Base-by-base conservation (phyloP, 2,888 invertebrate species). In the Acanthosepion lycidas region DNA sequence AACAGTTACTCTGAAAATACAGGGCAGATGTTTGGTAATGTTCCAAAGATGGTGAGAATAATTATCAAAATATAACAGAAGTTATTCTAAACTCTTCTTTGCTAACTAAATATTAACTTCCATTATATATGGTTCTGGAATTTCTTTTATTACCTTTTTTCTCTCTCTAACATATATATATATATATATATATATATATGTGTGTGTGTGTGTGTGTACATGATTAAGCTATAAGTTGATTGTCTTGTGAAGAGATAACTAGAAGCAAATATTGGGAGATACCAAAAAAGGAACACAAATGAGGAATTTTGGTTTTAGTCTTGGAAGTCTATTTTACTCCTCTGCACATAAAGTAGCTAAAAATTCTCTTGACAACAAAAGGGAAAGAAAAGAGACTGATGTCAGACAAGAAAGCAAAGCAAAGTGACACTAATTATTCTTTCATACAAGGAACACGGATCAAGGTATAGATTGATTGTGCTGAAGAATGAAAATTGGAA, bases 341-440 rank as follows among this genome's bases (percentile, higher is more conserved):
- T 3, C 28, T 64, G 64, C 8, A 26, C 8, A 26, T 64, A 15
- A n/a, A n/a, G 78, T 33, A 78, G 78, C 78, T 78, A 78, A 78
- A 78, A 78, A n/a, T 78, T n/a, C 78, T n/a, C n/a, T n/a, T 33
- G 78, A 78, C 78, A n/a, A 78, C 78, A n/a, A 78, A 78, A 78
- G 78, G 4, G n/a, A 18, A 78, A 78, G 78, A 78, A 78, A 78
- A 78, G 78, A 33, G 78, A 78, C 8, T 3, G 33, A 78, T 78
- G n/a, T 78, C n/a, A 78, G 78, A 78, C 78, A 78, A 78, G 28
- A 26, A 78, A 78, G 78, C 9, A 78, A 78, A 78, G 33, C n/a
- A n/a, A 18, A n/a, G 78, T 33, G 78, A n/a, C n/a, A 78, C 78
- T 78, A 78, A 78, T 78, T 78, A 78, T 78, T 78, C 78, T 78